Percentiles rank a stretch among this genome's conserved stretches.
These are phyloP conservation scores for Dolichotis patagonum DNA, from an alignment of 2,113 vertebrate genomes.

Conservation along the genomic window DNA sequence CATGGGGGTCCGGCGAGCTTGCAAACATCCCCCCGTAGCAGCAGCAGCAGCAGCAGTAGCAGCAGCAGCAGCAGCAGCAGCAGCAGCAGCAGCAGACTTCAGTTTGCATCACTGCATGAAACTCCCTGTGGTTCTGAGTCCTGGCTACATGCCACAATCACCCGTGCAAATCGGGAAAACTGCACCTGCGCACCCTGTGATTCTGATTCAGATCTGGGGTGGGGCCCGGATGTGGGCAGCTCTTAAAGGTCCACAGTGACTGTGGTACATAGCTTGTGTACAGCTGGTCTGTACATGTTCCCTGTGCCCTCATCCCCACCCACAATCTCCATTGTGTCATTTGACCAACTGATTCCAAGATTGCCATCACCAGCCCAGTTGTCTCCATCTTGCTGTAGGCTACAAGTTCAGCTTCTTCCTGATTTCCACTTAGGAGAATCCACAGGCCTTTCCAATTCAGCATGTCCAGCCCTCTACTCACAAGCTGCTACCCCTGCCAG, in stretches of 20 bases:
- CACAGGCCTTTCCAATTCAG: not conserved
- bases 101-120: not conserved
- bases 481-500: not conserved
- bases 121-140: not conserved
- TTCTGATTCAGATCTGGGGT: constrained; percentile 52
- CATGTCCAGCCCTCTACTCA: not conserved
- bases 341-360: not conserved
- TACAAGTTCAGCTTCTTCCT: not conserved
- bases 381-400: not conserved
- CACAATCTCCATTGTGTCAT: not conserved
- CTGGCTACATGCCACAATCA: not conserved
- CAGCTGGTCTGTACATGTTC: not conserved
- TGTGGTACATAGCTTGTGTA: not conserved
- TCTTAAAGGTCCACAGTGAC: constrained; percentile 51
- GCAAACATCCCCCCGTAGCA: not conserved
- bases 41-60: not conserved
- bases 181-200: not conserved
- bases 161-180: not conserved
- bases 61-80: not conserved
- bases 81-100: too few species aligned
- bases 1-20: not conserved
- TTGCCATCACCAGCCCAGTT: not conserved
- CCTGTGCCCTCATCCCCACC: not conserved
- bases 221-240: constrained; percentile 10
- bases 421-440: not conserved